These are phyloP conservation scores for Morpho achilles DNA, from an alignment of 2,888 invertebrate genomes.

Conservation along the genomic window DNA sequence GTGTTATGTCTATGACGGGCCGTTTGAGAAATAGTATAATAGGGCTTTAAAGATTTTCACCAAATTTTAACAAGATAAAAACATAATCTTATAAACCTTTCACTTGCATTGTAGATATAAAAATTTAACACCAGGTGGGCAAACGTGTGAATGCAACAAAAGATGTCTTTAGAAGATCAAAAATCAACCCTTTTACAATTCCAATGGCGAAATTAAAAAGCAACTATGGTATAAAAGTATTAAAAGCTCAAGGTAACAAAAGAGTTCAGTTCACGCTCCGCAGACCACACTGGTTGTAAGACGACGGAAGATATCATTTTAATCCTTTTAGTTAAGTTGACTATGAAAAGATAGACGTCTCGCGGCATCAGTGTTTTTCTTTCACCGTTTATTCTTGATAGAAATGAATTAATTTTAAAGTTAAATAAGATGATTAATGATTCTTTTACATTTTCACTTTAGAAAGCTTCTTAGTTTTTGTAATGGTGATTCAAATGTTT, in stretches of 20 bases:
- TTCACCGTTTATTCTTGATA: conserved; percentile 43
- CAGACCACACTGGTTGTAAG: conserved; percentile 74
- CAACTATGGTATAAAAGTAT: conserved; percentile 74
- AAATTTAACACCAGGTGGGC: conserved; percentile 55
- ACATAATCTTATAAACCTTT: conserved; percentile 29
- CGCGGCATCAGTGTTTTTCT: conserved; percentile 62
- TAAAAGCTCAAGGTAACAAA: conserved; percentile 77
- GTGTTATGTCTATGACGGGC: too few relatives aligned
- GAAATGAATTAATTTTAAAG: conserved; percentile 25
- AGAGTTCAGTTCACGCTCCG: conserved; percentile 69
- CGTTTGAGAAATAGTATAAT: not conserved
- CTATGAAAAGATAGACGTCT: conserved; percentile 76
- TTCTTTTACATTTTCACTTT: not conserved
- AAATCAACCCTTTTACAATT: conserved; percentile 65
- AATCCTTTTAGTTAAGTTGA: conserved; percentile 79
- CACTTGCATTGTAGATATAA: conserved; percentile 38
- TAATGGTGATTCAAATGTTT: not conserved
- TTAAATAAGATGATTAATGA: conserved; percentile 15
- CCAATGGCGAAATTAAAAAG: conserved; percentile 73
- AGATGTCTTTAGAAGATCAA: conserved; percentile 61
- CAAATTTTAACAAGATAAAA: conserved; percentile 22
- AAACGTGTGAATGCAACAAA: conserved; percentile 51
- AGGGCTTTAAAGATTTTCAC: not conserved
- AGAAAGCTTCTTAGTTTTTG: conserved; percentile 1
- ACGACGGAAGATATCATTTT: conserved; percentile 77